Evolutionary conservation across 2,113 vertebrate species (phyloP), one percentile per base, ranked within the genome.

Genomic region (Pelvicachromis taeniatus): DNA sequence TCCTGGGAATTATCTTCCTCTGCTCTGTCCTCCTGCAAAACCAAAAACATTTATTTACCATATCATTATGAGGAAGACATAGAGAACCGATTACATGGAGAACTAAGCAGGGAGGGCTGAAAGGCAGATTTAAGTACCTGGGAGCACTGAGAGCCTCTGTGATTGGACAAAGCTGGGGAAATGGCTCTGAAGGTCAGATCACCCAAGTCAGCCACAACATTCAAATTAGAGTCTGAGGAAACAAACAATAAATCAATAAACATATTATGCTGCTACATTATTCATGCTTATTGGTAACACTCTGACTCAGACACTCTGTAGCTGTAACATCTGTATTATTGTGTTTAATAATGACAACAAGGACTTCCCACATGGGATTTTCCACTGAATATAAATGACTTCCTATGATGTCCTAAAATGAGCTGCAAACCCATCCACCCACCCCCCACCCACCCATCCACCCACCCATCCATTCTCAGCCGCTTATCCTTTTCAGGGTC

Each of bases 161-260:
- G 85, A 35, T 83, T 84, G 50, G 86, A 82, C 65, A 53, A 17
- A 3, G 26, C 77, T 0, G 96, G 95, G 38, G 95, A 95, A 33
- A 85, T 68, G 10, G 90, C 87, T 86, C 94, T 94, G 85, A 94
- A 92, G 87, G 87, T 92, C 45, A 88, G 40, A 48, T 93, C 92
- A 42, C 33, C 94, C 2, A 29, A 12, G 48, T 97, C 96, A 0
- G 53, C 4, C 0, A 92, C 53, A 42, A 92, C 9, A 3, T 86
- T 94, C 85, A 91, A 55, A 77, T 86, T 93, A 45, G 94, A 87
- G 78, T 95, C 98, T 98, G 91, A 2, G 68, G 61, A 82, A 91
- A 50, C 33, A 83, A 63, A 33, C 1, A 58, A 56, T 3, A 2
- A 10, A 82, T 78, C 7, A 31, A 26, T 23, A 17, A 42, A 23